Evolutionary conservation across 2,113 vertebrate genomes (phyloP).

Genomic region (Tragelaphus strepsiceros): DNA sequence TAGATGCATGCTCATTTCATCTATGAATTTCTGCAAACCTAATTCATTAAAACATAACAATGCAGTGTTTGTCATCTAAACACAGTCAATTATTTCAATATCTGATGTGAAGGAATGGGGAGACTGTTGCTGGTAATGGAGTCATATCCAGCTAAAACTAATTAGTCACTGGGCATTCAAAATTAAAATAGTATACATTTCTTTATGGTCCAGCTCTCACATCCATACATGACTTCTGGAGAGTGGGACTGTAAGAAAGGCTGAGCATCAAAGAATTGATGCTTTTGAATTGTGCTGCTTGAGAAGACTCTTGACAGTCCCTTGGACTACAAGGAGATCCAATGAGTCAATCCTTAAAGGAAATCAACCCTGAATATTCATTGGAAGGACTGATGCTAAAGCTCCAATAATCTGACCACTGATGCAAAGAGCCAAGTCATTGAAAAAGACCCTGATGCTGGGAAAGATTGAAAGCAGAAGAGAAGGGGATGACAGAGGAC

Average conservation of each 20-base stretch:
- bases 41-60: not conserved
- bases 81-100: not conserved
- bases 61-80: not conserved
- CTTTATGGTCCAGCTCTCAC: not conserved
- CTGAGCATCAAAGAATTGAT: not conserved
- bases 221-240: not conserved
- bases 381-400: not conserved
- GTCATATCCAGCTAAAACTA: not conserved
- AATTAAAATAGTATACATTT: constrained; percentile 56
- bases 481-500: not conserved
- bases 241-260: not conserved
- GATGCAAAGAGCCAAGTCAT: not conserved
- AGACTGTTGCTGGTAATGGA: not conserved
- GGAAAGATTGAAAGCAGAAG: not conserved
- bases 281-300: not conserved
- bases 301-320: not conserved
- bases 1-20: not conserved
- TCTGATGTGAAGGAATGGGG: not conserved
- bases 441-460: not conserved
- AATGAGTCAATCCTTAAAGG: not conserved
- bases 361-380: not conserved
- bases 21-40: not conserved
- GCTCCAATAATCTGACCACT: not conserved
- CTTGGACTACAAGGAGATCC: not conserved
- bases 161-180: not conserved